phyloP scores from a whole-genome alignment of 2,888 invertebrate species.

The Agrotis puta region DNA sequence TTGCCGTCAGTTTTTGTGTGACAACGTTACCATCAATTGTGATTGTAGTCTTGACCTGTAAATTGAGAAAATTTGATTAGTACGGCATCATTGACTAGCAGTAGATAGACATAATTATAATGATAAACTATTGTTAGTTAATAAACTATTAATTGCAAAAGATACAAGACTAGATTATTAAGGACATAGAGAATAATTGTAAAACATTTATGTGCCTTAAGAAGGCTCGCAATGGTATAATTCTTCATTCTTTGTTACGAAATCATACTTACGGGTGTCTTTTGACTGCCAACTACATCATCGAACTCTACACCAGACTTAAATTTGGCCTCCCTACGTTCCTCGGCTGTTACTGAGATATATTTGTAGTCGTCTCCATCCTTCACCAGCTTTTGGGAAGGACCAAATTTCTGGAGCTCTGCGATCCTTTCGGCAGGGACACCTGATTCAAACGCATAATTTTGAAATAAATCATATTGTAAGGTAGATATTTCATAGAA shows the following conservation, averaged over 20 bases:
- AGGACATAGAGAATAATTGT: neutral
- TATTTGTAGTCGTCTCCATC: conserved; percentile 72
- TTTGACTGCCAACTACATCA: conserved; percentile 53
- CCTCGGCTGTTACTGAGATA: conserved; percentile 37
- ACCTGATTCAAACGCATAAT: neutral
- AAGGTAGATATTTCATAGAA: too few species aligned
- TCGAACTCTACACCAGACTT: conserved; percentile 76
- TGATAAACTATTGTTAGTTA: neutral
- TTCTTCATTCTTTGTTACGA: neutral
- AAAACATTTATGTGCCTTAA: neutral
- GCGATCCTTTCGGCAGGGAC: conserved; percentile 13
- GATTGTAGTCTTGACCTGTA: conserved; percentile 73
- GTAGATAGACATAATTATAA: too few species aligned
- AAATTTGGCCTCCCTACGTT: conserved; percentile 66
- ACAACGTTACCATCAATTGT: conserved; percentile 75
- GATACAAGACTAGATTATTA: too few species aligned
- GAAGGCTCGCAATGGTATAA: neutral
- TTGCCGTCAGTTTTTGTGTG: conserved; percentile 69
- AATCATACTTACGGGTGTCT: conserved; percentile 36
- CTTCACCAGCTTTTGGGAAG: conserved; percentile 66
- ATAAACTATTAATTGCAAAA: neutral
- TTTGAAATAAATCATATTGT: neutral
- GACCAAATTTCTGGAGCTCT: conserved; percentile 23
- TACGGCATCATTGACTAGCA: neutral
- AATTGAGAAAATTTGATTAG: conserved; percentile 8